Conservation (phyloP, 2,113 vertebrate genomes). For the Scartelaos histophorus region DNA sequence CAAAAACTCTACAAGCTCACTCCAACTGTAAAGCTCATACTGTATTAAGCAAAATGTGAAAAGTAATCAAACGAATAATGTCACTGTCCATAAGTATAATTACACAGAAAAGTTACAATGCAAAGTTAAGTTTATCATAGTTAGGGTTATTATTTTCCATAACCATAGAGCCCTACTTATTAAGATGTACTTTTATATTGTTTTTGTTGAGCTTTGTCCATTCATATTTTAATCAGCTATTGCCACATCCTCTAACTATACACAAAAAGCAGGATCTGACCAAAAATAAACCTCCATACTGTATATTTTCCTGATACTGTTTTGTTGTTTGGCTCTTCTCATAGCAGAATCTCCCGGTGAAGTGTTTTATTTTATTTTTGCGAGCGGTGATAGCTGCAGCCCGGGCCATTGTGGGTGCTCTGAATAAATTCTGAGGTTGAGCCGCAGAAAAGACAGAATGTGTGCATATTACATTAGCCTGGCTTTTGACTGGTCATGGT, state of each 20-base stretch:
- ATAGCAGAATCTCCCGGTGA: background rate
- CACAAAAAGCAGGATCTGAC: background rate
- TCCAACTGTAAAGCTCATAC: background rate
- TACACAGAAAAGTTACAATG: background rate
- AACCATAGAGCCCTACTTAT: background rate
- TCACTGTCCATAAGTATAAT: background rate
- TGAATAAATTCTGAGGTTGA: constrained; percentile 10
- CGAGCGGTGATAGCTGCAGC: constrained; percentile 1
- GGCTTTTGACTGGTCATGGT: constrained; percentile 8
- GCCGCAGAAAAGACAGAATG: constrained; percentile 4
- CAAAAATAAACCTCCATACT: background rate
- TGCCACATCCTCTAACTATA: too few relatives aligned
- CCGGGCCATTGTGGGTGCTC: background rate
- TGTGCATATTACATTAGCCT: constrained; percentile 12
- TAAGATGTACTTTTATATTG: background rate
- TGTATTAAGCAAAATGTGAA: background rate
- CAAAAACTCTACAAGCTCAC: background rate
- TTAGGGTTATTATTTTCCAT: background rate
- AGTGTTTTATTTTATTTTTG: constrained; percentile 2
- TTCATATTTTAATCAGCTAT: background rate
- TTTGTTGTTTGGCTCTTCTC: background rate
- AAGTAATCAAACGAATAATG: background rate
- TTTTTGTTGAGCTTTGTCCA: background rate
- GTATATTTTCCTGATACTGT: background rate
- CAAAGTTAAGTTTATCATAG: too few relatives aligned